These are phyloP conservation scores for Drosophila glabriapex DNA, from an alignment of 2,888 invertebrate species.

Conservation along the genomic window DNA sequence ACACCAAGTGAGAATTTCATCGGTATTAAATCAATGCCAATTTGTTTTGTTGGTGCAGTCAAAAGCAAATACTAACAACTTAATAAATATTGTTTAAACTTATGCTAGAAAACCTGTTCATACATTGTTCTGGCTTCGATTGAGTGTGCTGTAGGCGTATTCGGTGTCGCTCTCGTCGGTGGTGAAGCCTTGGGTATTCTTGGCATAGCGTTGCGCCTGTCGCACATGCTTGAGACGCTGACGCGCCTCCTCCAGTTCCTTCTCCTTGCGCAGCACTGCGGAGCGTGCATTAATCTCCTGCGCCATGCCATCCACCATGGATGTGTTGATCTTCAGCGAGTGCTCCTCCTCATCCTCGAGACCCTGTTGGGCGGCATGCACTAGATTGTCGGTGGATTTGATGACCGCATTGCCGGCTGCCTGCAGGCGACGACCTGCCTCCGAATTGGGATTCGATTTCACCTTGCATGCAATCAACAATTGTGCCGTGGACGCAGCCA, in stretches of 20 bases:
- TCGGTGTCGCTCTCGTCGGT: conserved; percentile 89
- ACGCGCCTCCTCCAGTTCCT: conserved; percentile 96
- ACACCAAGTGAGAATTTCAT: conserved; percentile 60
- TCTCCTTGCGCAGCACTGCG: conserved; percentile 96
- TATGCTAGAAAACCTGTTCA: conserved; percentile 56
- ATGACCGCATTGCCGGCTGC: conserved; percentile 98
- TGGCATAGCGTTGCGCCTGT: conserved; percentile 95
- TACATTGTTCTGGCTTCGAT: conserved; percentile 84
- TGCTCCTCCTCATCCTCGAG: conserved; percentile 96
- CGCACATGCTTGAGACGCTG: conserved; percentile 95
- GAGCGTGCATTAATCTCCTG: conserved; percentile 97
- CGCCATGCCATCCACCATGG: conserved; percentile 98
- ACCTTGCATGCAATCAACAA: conserved; percentile 99
- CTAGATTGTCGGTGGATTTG: conserved; percentile 98
- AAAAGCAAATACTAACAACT: conserved; percentile 14
- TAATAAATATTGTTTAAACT: conserved; percentile 5
- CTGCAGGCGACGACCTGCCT: conserved; percentile 95
- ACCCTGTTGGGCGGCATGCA: conserved; percentile 96
- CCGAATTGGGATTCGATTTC: conserved; percentile 98
- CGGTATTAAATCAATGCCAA: conserved; percentile 60
- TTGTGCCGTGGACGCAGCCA: conserved; percentile 98
- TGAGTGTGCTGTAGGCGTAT: conserved; percentile 82
- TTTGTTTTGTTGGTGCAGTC: conserved; percentile 45
- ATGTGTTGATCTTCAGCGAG: conserved; percentile 94
- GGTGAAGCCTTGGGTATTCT: conserved; percentile 86